Percentiles rank a stretch among this genome's conserved stretches.
phyloP scores from a whole-genome alignment of 2,113 vertebrate species.

The Cathartes aura region DNA sequence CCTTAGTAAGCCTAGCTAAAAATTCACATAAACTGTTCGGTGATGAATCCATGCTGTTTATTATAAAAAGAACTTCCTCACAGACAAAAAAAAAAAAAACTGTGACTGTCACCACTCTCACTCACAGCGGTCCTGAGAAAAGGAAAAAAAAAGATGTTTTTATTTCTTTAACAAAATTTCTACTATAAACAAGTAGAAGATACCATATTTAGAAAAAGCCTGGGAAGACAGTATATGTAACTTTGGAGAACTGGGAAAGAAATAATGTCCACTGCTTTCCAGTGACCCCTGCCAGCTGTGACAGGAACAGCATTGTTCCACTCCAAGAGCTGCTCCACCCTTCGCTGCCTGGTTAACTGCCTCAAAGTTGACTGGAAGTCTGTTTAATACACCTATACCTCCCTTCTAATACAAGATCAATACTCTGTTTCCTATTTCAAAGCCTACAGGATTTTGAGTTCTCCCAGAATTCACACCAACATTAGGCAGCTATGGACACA shows the following conservation, averaged over 20 bases:
- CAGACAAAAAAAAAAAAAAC: neutral
- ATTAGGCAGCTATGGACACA: neutral
- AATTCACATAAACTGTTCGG: neutral
- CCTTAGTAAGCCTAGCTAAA: neutral
- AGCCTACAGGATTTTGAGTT: neutral
- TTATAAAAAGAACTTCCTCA: neutral
- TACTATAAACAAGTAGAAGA: neutral
- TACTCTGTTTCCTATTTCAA: neutral
- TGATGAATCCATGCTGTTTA: neutral
- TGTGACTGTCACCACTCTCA: neutral
- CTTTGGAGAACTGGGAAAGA: neutral
- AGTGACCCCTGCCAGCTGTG: constrained; percentile 58
- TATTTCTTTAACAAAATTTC: neutral
- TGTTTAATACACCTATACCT: neutral
- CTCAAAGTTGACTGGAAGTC: neutral
- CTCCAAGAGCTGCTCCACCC: neutral
- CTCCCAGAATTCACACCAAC: neutral
- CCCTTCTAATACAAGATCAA: neutral
- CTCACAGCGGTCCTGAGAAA: neutral
- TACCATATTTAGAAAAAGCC: rapidly evolving
- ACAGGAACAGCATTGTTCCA: constrained; percentile 21
- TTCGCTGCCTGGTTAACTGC: neutral
- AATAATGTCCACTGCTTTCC: constrained; percentile 17
- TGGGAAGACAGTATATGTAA: neutral
- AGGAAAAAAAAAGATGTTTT: neutral